Base-by-base conservation (phyloP, 35 echinoderm and acorn worm genomes). In the Stichopus chloronotus region DNA sequence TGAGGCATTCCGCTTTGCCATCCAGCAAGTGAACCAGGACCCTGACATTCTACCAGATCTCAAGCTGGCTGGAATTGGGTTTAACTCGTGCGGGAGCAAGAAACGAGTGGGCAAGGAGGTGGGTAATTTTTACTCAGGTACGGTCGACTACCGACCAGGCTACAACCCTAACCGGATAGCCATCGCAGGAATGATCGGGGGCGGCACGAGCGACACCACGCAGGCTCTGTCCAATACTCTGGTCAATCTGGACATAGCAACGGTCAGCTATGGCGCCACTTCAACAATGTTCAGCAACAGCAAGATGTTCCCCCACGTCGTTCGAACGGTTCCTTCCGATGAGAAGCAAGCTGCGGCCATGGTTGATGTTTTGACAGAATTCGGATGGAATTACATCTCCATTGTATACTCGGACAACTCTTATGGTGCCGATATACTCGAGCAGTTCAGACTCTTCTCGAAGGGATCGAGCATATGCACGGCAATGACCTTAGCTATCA, bases 171-270 rank as follows among this genome's bases (percentile, higher is more conserved):
- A 88, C 57, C 93, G 94, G 7, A 89, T 95, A 5, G 78, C 63
- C 25, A 93, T 98, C 11, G 92, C 69, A 11, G 97, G 97, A 11
- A 95, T 98, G n/a, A 92, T 98, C n/a, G 97, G 97, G 16, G 97
- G 92, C 10, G 90, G 92, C 59, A 95, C 93, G 1, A 98, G 97
- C 59, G 97, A 96, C 63, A 88, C 91, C 6, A 92, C 97, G 5
- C 63, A 94, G 6, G 93, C 93, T 9, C 56, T 98, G 13, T 95
- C 97, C 25, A 93, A 98, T 57, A 88, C 90, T 52, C 20, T 93
- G 23, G 94, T 90, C 9, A 85, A 93, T 20, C 78, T 96, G 20
- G 53, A 91, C 53, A 79, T 98, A 14, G 91, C 79, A 22, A 91
- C 94, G 56, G 91, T 98, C 1, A 96, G 95, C 63, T 98, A 95